Conservation (phyloP, 2,113 vertebrate genomes). For the Acinonyx jubatus region DNA sequence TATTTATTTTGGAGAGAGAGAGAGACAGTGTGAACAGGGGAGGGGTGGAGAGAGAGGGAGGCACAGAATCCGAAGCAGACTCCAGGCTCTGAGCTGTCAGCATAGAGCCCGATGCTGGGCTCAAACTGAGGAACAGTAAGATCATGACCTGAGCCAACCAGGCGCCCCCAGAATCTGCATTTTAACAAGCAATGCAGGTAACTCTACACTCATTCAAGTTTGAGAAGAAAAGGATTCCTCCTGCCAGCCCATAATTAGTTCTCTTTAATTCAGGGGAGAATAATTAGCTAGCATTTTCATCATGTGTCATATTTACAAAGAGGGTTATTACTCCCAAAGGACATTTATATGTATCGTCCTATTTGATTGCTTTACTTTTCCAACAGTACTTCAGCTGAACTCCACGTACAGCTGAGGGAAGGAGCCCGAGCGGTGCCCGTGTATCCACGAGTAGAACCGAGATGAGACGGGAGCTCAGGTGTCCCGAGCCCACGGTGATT, state of each 20-base stretch:
- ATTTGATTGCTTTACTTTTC: not conserved
- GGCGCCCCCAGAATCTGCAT: not conserved
- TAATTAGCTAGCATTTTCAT: not conserved
- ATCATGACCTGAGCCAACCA: too few species aligned
- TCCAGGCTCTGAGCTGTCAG: too few species aligned
- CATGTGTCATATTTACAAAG: not conserved
- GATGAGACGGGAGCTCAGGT: not conserved
- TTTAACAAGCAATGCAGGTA: not conserved
- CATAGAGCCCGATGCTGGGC: too few species aligned
- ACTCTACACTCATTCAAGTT: not conserved
- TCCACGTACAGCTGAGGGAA: not conserved
- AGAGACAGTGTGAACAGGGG: too few species aligned
- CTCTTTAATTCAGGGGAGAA: not conserved
- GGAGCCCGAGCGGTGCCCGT: not conserved
- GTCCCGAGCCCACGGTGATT: not conserved
- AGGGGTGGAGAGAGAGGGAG: too few species aligned
- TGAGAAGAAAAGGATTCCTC: not conserved
- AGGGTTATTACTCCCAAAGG: not conserved
- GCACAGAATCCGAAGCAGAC: too few species aligned
- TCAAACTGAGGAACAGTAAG: too few species aligned
- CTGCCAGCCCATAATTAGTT: not conserved
- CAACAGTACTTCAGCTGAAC: not conserved
- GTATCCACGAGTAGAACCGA: too few species aligned
- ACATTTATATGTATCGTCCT: not conserved
- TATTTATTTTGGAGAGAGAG: too few species aligned